Base-by-base conservation (phyloP, 1,140 invertebrate genomes). In the Cataglyphis hispanica region DNA sequence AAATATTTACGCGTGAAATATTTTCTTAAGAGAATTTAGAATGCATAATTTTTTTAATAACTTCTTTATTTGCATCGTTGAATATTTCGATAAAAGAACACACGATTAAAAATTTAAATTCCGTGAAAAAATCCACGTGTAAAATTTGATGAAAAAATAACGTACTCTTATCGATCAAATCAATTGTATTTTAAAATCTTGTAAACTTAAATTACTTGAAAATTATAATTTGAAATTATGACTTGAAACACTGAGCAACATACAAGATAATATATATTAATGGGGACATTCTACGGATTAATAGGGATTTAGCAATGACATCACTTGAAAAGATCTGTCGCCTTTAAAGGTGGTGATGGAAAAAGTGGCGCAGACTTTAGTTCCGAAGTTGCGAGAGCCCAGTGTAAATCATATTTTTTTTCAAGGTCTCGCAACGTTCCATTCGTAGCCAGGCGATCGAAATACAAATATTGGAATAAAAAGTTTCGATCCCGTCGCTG, bases 401-500 rank as follows among this genome's bases (percentile, higher is more conserved):
- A 25, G 25, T 22, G 34, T 81, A 81, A 81, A 74, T 83, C 53
- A 72, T 74, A 31, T 60, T 81, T 66, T 58, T 58, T 69, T 31
- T 53, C 78, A 83, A 60, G 67, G 78, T 63, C 53, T 19, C 53
- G n/a, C 40, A 19, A 11, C 34, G 34, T 72, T 81, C 25, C 66
- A 70, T 43, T 81, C 53, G 34, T 34, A 25, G 46, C 34, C 77
- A 70, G 81, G 37, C 22, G 81, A 40, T 53, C 46, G 58, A 31
- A 56, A 64, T 76, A 64, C 72, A 84, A 84, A 77, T 84, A 84
- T 84, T 77, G 81, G 16, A 53, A 84, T 77, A 84, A 77, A 74
- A 74, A 74, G 67, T 83, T 61, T 83, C 67, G 78, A 61, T 83
- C 53, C 27, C 53, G 66, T 13, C 25, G 61, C 25, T 83, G 53